Conservation (phyloP, 92 coral and sea anemone species). For the Siderastrea radians region DNA sequence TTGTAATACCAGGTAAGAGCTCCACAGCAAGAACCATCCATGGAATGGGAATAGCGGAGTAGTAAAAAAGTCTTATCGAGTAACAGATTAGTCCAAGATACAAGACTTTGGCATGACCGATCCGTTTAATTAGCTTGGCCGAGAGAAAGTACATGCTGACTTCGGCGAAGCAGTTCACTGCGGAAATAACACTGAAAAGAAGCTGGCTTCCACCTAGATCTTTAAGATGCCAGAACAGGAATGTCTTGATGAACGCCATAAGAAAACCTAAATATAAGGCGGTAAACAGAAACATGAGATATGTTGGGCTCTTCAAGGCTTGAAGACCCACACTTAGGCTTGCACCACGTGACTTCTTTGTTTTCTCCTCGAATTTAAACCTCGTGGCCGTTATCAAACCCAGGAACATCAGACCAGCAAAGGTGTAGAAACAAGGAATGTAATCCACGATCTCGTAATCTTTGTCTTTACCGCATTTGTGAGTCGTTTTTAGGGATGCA, state of each 20-base stretch:
- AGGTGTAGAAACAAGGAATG: slow-evolving; percentile 96
- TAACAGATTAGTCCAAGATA: slow-evolving; percentile 95
- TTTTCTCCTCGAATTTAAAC: slow-evolving; percentile 88
- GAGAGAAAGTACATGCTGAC: slow-evolving; percentile 99
- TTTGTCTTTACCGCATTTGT: slow-evolving; percentile 87
- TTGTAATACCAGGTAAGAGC: slow-evolving; percentile 97
- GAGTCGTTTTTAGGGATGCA: slow-evolving; percentile 94
- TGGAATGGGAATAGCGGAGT: slow-evolving; percentile 92
- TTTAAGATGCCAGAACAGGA: slow-evolving; percentile 97
- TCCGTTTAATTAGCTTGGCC: slow-evolving; percentile 90
- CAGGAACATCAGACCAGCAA: slow-evolving; percentile 91
- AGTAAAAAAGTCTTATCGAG: slow-evolving; percentile 90
- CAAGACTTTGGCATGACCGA: slow-evolving; percentile 97
- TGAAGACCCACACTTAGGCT: slow-evolving; percentile 95
- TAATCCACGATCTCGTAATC: slow-evolving; percentile 96
- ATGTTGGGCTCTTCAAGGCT: slow-evolving; percentile 90
- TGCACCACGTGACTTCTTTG: slow-evolving; percentile 78
- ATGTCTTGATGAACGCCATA: slow-evolving; percentile 98
- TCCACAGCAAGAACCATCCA: slow-evolving; percentile 98
- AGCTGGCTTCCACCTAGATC: slow-evolving; percentile 98
- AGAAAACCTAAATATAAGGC: slow-evolving; percentile 97
- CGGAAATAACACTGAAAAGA: slow-evolving; percentile 96
- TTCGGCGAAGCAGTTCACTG: slow-evolving; percentile 98
- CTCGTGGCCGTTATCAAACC: slow-evolving; percentile 91
- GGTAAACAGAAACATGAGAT: slow-evolving; percentile 96